phyloP scores from a whole-genome alignment of 2,113 vertebrate genomes.

The Chionodraco myersi region DNA sequence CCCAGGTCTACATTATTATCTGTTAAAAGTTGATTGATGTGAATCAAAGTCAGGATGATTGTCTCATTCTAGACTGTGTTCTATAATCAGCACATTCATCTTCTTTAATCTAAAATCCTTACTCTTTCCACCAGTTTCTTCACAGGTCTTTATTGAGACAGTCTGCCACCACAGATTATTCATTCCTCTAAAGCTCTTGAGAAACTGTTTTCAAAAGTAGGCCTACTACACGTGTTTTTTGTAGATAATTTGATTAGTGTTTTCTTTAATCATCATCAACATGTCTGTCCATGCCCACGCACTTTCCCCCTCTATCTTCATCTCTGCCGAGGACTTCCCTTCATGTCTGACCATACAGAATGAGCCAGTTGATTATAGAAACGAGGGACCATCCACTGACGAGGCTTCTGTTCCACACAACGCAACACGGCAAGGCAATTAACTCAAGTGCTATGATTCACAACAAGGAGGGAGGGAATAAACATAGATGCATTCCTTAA shows the following conservation, averaged over 20 bases:
- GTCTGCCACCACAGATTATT: background rate
- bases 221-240: slow-evolving; percentile 1
- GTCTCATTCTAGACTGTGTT: background rate
- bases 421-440: slow-evolving; percentile 63
- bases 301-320: background rate
- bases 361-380: slow-evolving; percentile 21
- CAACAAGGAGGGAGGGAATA: slow-evolving; percentile 7
- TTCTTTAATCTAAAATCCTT: background rate
- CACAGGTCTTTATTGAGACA: background rate
- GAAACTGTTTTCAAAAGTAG: background rate
- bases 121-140: too few species aligned
- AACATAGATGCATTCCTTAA: slow-evolving; percentile 42
- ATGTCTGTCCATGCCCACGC: background rate
- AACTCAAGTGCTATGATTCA: slow-evolving; percentile 72
- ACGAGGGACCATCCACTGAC: slow-evolving; percentile 57
- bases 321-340: slow-evolving; percentile 24
- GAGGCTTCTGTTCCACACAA: slow-evolving; percentile 57
- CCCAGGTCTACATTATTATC: background rate
- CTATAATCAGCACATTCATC: background rate
- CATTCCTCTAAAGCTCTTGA: background rate
- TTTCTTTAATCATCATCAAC: background rate
- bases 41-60: background rate
- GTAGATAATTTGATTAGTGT: background rate
- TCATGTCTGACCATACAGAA: slow-evolving; percentile 32
- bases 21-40: background rate